Evolutionary conservation across 2,797 vertebrate genomes (phyloP).

Genomic region (Melanotaenia boesemani): DNA sequence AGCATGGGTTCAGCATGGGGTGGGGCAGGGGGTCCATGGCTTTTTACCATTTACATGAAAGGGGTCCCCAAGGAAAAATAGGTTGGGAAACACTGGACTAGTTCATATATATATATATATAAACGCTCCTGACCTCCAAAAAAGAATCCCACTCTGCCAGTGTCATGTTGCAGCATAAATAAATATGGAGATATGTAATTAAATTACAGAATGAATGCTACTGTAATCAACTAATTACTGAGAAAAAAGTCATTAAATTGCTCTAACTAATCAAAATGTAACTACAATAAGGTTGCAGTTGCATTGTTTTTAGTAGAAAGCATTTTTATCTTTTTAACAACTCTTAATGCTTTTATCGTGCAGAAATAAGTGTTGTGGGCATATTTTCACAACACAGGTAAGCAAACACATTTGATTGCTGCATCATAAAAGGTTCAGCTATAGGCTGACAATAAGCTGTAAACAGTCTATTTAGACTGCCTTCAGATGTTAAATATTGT

Average conservation of each 20-base stretch:
- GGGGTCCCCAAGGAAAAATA: too few species aligned
- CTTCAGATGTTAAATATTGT: not conserved
- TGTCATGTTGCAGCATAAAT: not conserved
- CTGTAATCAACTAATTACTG: not conserved
- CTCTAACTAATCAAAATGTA: not conserved
- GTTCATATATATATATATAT: too few species aligned
- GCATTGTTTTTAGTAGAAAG: not conserved
- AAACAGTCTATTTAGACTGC: not conserved
- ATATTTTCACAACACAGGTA: not conserved
- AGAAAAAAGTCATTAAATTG: conserved; percentile 1
- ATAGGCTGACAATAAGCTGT: not conserved
- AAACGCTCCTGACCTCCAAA: not conserved
- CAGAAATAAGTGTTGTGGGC: not conserved
- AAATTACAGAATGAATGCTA: not conserved
- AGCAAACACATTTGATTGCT: not conserved
- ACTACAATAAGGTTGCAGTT: not conserved
- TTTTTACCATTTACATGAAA: too few species aligned
- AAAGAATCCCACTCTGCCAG: not conserved
- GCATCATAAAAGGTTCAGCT: not conserved
- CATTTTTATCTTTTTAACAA: not conserved
- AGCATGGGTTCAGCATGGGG: too few species aligned
- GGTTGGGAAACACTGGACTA: too few species aligned
- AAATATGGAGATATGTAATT: not conserved
- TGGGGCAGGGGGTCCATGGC: too few species aligned
- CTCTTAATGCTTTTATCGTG: not conserved